Evolutionary conservation across 2,113 vertebrate genomes (phyloP), one percentile per base, ranked within the genome.

Genomic region (Lates calcarifer): DNA sequence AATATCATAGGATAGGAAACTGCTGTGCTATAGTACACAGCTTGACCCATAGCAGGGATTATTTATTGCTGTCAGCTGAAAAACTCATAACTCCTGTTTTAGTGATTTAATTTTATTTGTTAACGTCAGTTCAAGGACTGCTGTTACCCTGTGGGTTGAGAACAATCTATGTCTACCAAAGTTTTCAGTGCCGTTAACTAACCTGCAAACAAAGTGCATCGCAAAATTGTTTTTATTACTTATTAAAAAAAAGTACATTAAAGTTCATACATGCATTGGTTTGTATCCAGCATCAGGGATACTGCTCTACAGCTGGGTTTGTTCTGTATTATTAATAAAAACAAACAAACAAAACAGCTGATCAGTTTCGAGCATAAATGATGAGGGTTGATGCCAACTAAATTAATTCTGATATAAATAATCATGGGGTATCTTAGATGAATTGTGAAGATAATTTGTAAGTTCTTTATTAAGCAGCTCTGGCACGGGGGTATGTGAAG

Each of bases 21-120:
- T 66, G 89, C 87, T 84, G 84, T 62, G 81, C 77, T 81, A 55
- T 66, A 72, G 62, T 58, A 53, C 77, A 74, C 47, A 68, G 71
- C 74, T 89, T 86, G 84, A 91, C 86, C 81, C 62, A 45, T 67
- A 47, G 78, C 81, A 31, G 67, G 61, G 60, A 83, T 87, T 89
- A 90, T 90, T 90, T 88, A 90, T 85, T 78, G 82, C 85, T 86
- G 85, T 87, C 88, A 74, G 63, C 74, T 88, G 85, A 76, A 82
- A 85, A 69, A 35, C 79, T 61, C 85, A 70, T 82, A 85, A 82
- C 74, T 88, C 61, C 68, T 61, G 45, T 64, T 89, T 84, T 69
- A 61, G 51, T 85, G 61, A 80, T 88, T 89, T 84, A 74, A 74
- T 85, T 90, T 70, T 84, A 87, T 87, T 71, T 79, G 64, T 82